Evolutionary conservation across 2,888 invertebrate genomes (phyloP).

Genomic region (Drosophila mimetica): DNA sequence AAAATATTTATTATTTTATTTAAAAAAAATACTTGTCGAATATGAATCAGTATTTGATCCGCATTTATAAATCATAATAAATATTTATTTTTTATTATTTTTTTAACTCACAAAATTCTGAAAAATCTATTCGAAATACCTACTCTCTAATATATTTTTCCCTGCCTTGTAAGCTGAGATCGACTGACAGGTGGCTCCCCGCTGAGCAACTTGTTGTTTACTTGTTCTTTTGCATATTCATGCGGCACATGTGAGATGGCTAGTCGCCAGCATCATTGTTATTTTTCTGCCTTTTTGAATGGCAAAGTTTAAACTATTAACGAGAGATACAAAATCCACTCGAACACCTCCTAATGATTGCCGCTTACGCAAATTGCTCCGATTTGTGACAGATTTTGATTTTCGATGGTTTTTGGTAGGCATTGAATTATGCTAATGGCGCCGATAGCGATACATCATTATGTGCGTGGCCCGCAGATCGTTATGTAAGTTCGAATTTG

Average conservation of each 20-base stretch:
- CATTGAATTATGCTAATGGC: constrained; percentile 72
- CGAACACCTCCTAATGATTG: constrained; percentile 14
- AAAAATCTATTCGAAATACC: neutral
- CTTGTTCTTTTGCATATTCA: constrained; percentile 44
- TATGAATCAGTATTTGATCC: too few relatives aligned
- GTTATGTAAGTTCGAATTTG: constrained; percentile 58
- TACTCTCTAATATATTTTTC: neutral
- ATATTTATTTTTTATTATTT: too few relatives aligned
- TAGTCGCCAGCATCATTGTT: constrained; percentile 21
- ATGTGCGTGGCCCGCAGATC: constrained; percentile 51
- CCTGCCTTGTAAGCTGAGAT: neutral
- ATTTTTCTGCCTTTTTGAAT: constrained; percentile 45
- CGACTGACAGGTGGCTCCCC: constrained; percentile 5
- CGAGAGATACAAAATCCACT: constrained; percentile 2
- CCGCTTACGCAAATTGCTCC: constrained; percentile 48
- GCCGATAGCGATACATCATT: constrained; percentile 63
- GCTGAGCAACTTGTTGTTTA: constrained; percentile 29
- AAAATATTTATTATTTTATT: too few relatives aligned
- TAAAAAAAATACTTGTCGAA: too few relatives aligned
- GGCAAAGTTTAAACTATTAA: constrained; percentile 66
- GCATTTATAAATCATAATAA: too few relatives aligned
- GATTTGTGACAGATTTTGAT: constrained; percentile 54
- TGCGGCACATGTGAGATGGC: constrained; percentile 18
- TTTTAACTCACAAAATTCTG: neutral
- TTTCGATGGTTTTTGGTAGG: constrained; percentile 50